Percentiles rank a stretch among this genome's conserved stretches.
phyloP scores from a whole-genome alignment of 2,113 vertebrate species.

The Psammodynastes pulverulentus region DNA sequence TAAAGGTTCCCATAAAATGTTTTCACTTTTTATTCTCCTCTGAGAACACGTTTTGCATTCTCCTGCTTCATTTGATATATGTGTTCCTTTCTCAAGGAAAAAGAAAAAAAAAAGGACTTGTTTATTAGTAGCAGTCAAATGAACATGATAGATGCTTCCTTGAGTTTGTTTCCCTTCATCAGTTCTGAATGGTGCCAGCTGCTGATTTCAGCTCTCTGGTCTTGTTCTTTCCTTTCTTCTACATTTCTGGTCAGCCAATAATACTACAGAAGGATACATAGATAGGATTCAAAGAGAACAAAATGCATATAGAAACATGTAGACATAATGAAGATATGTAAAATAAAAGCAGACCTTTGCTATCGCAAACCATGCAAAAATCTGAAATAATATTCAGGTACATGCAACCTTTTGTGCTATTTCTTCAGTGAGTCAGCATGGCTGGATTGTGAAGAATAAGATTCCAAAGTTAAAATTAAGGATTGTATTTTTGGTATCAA shows the following conservation, averaged over 20 bases:
- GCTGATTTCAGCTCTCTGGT: neutral
- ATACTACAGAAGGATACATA: neutral
- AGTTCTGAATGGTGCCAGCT: neutral
- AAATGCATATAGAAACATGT: neutral
- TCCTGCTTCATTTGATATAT: neutral
- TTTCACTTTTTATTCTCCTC: neutral
- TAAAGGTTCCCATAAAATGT: neutral
- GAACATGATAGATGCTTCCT: neutral
- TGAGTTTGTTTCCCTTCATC: neutral
- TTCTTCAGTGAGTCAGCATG: neutral
- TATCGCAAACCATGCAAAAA: neutral
- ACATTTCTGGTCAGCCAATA: neutral
- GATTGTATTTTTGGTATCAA: neutral
- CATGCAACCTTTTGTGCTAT: neutral
- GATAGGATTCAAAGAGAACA: neutral
- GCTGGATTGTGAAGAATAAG: neutral
- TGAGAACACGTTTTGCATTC: neutral
- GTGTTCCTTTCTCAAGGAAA: neutral
- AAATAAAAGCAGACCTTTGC: neutral
- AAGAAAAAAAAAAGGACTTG: neutral
- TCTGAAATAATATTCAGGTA: neutral
- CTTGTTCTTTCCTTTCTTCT: neutral
- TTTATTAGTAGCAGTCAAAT: neutral
- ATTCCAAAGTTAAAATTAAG: conserved; percentile 26
- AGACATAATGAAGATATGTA: neutral